Base-by-base conservation (phyloP, 2,797 vertebrate species). In the Xenops minutus region DNA sequence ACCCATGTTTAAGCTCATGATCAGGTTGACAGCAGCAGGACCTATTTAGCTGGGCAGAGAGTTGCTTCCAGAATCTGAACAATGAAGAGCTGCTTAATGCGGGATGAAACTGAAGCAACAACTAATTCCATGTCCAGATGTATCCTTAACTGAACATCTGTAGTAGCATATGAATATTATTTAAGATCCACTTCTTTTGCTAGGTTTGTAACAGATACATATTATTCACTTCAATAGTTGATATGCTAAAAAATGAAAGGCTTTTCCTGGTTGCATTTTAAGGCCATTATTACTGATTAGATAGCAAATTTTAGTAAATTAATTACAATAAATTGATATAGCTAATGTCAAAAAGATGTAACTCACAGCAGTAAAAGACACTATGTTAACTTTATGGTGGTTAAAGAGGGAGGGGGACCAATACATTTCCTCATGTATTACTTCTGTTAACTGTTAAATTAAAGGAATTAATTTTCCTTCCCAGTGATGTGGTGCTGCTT, bases 1-100 rank as follows among this genome's bases (percentile, higher is more conserved):
- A 51, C 0, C 0, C 0, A 8, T 26, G 7, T 55, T 71, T 87
- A 63, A 55, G 1, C 0, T 71, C 17, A 55, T 39, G 64, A 51
- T 79, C 19, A 67, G 17, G 22, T 41, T 86, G 39, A 43, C 19
- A 59, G 62, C 27, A 74, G 6, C 23, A 52, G 27, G 14, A 68
- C 10, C 16, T 29, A 2, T 17, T 58, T 63, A 30, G 20, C 48
- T 61, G 64, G 37, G 6, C 23, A 48, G 30, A 39, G 5, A 10
- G 30, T 21, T 43, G 10, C 4, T 61, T 17, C 13, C 48, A 43
- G 43, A 80, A 77, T 17, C 27, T 58, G 34, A 88, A 52, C 19
- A 73, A 44, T 41, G 4, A 71, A 73, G 16, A 84, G 5, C 8
- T 51, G 14, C 55, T 44, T 83, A 43, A 55, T 72, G 14, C 17